Evolutionary conservation across 2,797 vertebrate species (phyloP), one percentile per base, ranked within the genome.

Genomic region (Danio choprae): DNA sequence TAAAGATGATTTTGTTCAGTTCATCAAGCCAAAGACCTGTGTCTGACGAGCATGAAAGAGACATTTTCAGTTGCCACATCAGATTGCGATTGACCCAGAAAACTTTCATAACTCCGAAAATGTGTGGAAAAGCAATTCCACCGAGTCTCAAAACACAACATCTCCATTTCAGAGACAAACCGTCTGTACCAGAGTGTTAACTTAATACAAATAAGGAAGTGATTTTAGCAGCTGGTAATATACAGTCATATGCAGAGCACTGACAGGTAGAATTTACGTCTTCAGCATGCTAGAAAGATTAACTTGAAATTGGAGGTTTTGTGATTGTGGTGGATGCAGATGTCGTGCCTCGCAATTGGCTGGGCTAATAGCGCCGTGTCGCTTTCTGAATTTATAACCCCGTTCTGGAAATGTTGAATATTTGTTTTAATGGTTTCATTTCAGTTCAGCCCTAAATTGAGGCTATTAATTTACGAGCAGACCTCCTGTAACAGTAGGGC

Each of bases 271-370:
- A 84, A 91, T 91, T 86, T 89, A 90, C 85, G 84, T 86, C 77
- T 44, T 56, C 71, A 79, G 84, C 86, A 87, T 88, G 89, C 88
- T 89, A 86, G 86, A 91, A 79, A 89, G 88, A 93, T 94, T 91
- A 91, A 86, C 82, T 60, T 81, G 46, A 88, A 91, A 90, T 86
- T 81, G 82, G 79, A 55, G 58, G 81, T 70, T 88, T 84, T 72
- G 62, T 87, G 85, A 90, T 89, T 90, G 86, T 81, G 65, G 84
- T 81, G 80, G 80, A 80, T 88, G 81, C 77, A 81, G 86, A 90
- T 78, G 43, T 40, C 4, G 86, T 85, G 88, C 86, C 87, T 43
- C 71, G 84, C 80, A 84, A 87, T 88, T 88, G 69, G 73, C 90
- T 90, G 86, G 79, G 89, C 87, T 87, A 87, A 92, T 84, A 85